Evolutionary conservation across 2,888 invertebrate species (phyloP), one percentile per base, ranked within the genome.

Genomic region (Epirrhoe alternata): DNA sequence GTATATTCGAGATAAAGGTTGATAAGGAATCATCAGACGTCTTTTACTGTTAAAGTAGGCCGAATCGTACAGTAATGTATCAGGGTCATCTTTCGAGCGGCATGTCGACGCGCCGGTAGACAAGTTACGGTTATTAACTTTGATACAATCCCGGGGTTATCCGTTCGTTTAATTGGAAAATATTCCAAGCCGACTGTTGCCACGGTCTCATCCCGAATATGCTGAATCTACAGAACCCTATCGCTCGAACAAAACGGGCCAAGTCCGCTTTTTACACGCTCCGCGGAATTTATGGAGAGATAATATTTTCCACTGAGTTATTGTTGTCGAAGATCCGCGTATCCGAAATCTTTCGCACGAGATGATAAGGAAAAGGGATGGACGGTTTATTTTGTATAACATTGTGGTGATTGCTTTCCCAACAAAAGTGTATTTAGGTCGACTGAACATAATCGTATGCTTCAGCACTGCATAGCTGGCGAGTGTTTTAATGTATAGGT

Each of bases 81-180:
- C 24, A 17, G 31, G 17, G 8, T 24, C 12, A 61, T 31, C 24
- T 17, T 51, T 54, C 6, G 42, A 55, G 17, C 68, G 75, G 69
- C 59, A 61, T 69, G 63, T 47, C 49, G 64, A 74, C 70, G 67
- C 71, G 71, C 72, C 70, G 75, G 69, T 69, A 63, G 63, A 63
- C 65, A 68, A 73, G 74, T 68, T 67, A 73, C 72, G 73, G 70
- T 74, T 77, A 78, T 81, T 77, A 80, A 79, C 70, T 82, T 79
- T 79, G 80, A 83, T 80, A 78, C 74, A 80, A 69, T 75, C 60
- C 59, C 71, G 64, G 74, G n/a, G 70, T 71, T 75, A 78, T 74
- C 69, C 79, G 79, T 71, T 78, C 77, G 69, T 74, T 81, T 82
- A 81, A 83, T 84, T 85, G 81, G 74, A 82, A 83, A 82, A 79